Evolutionary conservation across 2,797 vertebrate genomes (phyloP).

Genomic region (Malurus leucopterus): DNA sequence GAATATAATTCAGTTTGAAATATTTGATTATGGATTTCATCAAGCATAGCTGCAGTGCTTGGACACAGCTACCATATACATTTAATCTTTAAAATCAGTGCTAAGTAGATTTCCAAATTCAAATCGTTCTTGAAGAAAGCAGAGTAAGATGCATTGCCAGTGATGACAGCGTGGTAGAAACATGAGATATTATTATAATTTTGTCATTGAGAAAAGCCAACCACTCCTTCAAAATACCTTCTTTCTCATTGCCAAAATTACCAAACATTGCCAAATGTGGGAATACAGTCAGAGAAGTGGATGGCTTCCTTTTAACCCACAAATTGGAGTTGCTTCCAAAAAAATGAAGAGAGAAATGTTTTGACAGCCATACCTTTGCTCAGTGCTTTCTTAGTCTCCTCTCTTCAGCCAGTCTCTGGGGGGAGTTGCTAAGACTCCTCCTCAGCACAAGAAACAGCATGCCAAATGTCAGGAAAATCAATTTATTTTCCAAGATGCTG

Average conservation of each 20-base stretch:
- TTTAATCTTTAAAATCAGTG: not conserved
- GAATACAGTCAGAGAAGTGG: not conserved
- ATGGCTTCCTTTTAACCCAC: not conserved
- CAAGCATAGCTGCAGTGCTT: not conserved
- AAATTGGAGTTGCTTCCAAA: not conserved
- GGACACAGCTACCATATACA: not conserved
- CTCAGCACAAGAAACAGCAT: not conserved
- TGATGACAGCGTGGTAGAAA: not conserved
- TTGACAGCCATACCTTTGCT: not conserved
- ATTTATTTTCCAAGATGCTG: not conserved
- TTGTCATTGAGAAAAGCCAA: not conserved
- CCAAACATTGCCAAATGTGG: not conserved
- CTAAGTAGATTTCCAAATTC: not conserved
- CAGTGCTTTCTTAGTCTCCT: not conserved
- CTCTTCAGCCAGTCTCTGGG: not conserved
- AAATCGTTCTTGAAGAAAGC: not conserved
- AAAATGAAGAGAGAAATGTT: not conserved
- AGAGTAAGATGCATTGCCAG: not conserved
- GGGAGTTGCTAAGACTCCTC: not conserved
- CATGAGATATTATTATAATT: not conserved
- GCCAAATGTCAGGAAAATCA: not conserved
- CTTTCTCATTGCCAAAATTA: not conserved
- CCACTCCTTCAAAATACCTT: not conserved
- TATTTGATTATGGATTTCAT: not conserved
- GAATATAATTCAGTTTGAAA: not conserved